Evolutionary conservation across 1,140 invertebrate genomes (phyloP).

Genomic region (Leptopilina clavipes): DNA sequence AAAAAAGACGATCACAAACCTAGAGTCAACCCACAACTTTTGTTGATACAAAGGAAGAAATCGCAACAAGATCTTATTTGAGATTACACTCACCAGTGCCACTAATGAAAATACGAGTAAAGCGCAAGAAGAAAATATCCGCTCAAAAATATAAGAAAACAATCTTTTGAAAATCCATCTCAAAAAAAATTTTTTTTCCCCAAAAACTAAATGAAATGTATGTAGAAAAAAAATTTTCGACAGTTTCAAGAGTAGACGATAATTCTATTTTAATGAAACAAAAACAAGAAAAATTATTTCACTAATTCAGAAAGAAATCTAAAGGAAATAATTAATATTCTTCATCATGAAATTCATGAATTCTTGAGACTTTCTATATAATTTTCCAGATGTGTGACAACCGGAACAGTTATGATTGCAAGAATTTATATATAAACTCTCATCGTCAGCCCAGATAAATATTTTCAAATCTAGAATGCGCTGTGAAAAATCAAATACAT

Average conservation of each 20-base stretch:
- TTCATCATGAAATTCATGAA: not conserved
- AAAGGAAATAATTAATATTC: no score
- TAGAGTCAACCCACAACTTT: conserved; percentile 5
- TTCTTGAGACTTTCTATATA: conserved; percentile 8
- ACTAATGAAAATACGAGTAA: not conserved
- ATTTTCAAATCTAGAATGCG: not conserved
- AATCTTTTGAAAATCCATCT: not conserved
- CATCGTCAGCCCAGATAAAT: not conserved
- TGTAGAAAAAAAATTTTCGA: no score
- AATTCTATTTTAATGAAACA: no score
- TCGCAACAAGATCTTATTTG: not conserved
- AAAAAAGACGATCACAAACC: conserved; percentile 18
- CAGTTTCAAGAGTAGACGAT: no score
- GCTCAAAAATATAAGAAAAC: not conserved
- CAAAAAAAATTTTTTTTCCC: no score
- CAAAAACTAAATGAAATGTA: no score
- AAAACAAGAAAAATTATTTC: not conserved
- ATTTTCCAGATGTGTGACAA: conserved; percentile 25
- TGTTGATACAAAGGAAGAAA: conserved; percentile 27
- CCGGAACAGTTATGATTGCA: conserved; percentile 24
- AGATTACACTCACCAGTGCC: not conserved
- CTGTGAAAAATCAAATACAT: not conserved
- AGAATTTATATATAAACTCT: conserved; percentile 20
- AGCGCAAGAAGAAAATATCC: not conserved
- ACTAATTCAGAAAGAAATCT: not conserved